Evolutionary conservation across 2,113 vertebrate genomes (phyloP).

Genomic region (Callithrix jacchus): DNA sequence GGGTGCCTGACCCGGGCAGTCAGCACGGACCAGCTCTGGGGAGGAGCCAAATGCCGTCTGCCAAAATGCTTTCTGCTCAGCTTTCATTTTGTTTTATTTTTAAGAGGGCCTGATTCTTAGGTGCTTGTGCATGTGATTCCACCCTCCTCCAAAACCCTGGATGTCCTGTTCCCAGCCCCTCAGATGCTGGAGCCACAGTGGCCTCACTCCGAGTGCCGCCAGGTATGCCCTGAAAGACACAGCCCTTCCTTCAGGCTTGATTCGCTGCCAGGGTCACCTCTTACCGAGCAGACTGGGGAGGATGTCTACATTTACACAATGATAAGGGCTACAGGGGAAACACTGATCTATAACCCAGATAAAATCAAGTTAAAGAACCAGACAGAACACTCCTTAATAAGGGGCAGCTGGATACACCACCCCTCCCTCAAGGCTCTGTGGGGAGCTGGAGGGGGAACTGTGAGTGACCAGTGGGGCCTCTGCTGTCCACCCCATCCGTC

Average conservation of each 20-base stretch:
- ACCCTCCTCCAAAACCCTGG: not conserved
- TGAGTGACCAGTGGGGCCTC: not conserved
- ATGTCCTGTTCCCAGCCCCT: not conserved
- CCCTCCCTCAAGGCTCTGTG: not conserved
- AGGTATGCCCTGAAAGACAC: no score
- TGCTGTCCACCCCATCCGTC: not conserved
- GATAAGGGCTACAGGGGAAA: not conserved
- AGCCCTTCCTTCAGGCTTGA: not conserved
- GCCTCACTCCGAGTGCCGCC: not conserved
- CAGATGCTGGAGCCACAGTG: not conserved
- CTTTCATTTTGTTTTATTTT: not conserved
- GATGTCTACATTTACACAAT: not conserved
- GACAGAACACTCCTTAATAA: not conserved
- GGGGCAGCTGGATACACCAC: not conserved
- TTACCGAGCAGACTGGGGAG: not conserved
- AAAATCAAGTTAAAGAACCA: not conserved
- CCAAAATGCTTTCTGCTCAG: not conserved
- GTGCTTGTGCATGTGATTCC: not conserved
- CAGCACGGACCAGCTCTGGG: not conserved
- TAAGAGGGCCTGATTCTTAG: not conserved
- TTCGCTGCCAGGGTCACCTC: not conserved
- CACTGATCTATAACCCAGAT: slow-evolving; percentile 31
- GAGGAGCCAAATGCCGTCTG: not conserved
- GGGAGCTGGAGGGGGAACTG: no score
- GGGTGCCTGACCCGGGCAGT: not conserved